Evolutionary conservation across 1,140 invertebrate species (phyloP).

Genomic region (Oppia nitens): DNA sequence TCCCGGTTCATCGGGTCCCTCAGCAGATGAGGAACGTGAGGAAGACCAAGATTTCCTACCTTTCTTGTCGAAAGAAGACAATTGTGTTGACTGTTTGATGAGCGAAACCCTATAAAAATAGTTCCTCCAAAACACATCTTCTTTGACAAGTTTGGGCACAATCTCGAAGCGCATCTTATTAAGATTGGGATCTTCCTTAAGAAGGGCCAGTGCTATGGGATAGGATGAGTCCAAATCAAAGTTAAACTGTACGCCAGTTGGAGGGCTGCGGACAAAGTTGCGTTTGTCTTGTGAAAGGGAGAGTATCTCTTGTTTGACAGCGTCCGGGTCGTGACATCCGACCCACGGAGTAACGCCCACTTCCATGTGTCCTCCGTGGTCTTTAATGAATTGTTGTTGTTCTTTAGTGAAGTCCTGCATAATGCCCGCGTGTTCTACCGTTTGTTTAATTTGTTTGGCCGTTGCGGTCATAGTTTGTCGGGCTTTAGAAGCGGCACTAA

Average conservation of each 20-base stretch:
- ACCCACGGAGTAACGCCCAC: conserved; percentile 78
- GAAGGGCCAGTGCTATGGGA: conserved; percentile 77
- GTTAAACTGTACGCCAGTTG: conserved; percentile 80
- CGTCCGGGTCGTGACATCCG: conserved; percentile 64
- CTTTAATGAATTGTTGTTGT: conserved; percentile 83
- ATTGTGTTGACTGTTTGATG: conserved; percentile 85
- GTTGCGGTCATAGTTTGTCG: conserved; percentile 55
- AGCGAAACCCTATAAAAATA: conserved; percentile 98
- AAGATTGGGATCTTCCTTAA: conserved; percentile 84
- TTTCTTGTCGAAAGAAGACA: conserved; percentile 42
- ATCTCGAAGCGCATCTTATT: conserved; percentile 96
- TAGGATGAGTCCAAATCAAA: conserved; percentile 83
- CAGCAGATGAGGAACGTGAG: conserved; percentile 15
- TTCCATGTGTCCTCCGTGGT: conserved; percentile 48
- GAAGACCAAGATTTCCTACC: conserved; percentile 10
- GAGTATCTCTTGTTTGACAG: conserved; percentile 83
- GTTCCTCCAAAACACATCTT: conserved; percentile 98
- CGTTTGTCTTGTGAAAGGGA: conserved; percentile 78
- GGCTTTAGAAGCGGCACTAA: conserved; percentile 74
- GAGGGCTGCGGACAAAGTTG: conserved; percentile 91
- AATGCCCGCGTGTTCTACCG: conserved; percentile 65
- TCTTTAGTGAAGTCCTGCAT: conserved; percentile 73
- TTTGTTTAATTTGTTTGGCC: conserved; percentile 79
- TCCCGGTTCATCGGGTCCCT: conserved; percentile 20
- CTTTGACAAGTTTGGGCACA: conserved; percentile 92